phyloP scores from a whole-genome alignment of 2,797 vertebrate species.

The Leucoraja ocellata region DNA sequence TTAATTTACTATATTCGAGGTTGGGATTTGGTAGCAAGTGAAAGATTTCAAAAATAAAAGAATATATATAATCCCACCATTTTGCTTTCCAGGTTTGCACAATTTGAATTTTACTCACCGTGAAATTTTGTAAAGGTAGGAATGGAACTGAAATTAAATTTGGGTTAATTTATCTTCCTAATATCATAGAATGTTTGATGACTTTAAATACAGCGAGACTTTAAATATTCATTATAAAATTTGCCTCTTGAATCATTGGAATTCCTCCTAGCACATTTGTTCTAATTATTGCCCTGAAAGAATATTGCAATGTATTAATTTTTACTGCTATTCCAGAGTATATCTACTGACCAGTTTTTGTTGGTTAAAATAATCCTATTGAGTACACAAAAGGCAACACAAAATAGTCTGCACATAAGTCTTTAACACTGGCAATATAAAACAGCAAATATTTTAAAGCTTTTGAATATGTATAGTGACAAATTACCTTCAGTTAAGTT shows the following conservation, averaged over 20 bases:
- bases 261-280: neutral
- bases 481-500: conserved; percentile 10
- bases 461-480: neutral
- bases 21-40: neutral
- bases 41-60: neutral
- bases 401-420: neutral
- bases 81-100: neutral
- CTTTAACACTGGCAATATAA: neutral
- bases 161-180: neutral
- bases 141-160: conserved; percentile 13
- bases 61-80: neutral
- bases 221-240: neutral
- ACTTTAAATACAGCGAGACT: neutral
- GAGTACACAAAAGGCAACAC: neutral
- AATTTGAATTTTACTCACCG: neutral
- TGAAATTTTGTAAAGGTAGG: neutral
- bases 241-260: neutral
- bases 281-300: neutral
- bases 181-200: neutral
- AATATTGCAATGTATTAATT: neutral
- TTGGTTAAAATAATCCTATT: neutral
- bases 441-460: neutral
- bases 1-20: neutral
- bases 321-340: neutral
- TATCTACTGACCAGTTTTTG: neutral